These are phyloP conservation scores for Orientallactaga bullata DNA, from an alignment of 2,113 vertebrate species.

Conservation along the genomic window DNA sequence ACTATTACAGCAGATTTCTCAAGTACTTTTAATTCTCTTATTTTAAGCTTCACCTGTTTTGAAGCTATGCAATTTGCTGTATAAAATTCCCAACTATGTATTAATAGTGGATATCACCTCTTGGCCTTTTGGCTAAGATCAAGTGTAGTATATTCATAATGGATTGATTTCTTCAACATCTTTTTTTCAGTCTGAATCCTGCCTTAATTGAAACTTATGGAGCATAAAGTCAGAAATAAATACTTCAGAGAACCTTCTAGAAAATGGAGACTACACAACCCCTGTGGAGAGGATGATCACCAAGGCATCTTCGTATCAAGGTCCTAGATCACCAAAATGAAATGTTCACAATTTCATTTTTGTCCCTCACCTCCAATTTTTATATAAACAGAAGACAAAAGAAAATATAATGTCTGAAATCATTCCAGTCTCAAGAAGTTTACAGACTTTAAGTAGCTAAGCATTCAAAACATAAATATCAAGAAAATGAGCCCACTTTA, in stretches of 20 bases:
- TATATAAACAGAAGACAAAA: slow-evolving; percentile 61
- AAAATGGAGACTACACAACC: slow-evolving; percentile 51
- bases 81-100: not conserved
- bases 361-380: slow-evolving; percentile 20
- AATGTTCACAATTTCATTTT: not conserved
- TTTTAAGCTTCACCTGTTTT: not conserved
- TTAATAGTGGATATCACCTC: too few species aligned
- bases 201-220: slow-evolving; percentile 74
- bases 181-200: slow-evolving; percentile 28
- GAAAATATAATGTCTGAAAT: slow-evolving; percentile 15
- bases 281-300: not conserved
- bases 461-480: slow-evolving; percentile 58
- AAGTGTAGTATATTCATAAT: not conserved
- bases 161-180: not conserved
- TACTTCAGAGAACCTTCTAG: slow-evolving; percentile 1
- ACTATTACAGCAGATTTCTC: not conserved
- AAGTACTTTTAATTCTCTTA: not conserved
- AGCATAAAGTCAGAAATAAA: slow-evolving; percentile 66
- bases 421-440: slow-evolving; percentile 47
- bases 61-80: not conserved
- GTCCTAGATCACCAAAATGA: slow-evolving; percentile 27
- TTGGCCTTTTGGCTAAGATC: too few species aligned
- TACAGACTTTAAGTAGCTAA: slow-evolving; percentile 39
- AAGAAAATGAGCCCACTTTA: slow-evolving; percentile 54
- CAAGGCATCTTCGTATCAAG: too few species aligned